Conservation (phyloP, 2,113 vertebrate species). For the Opisthocomus hoazin region DNA sequence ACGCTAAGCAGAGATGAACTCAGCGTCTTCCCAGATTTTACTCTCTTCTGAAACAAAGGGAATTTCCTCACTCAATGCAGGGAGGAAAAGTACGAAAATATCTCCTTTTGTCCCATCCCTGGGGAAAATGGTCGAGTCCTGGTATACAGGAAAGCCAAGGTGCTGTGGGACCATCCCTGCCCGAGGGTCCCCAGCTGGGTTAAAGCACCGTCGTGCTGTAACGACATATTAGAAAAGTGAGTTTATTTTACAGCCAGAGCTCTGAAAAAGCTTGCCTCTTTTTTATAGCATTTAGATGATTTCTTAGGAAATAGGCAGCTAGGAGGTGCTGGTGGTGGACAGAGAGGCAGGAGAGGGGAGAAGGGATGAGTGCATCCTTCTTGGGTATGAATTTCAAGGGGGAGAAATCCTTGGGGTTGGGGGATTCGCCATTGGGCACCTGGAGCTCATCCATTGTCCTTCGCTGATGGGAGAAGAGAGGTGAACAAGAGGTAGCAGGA, state of each 20-base stretch:
- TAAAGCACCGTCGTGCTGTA: fast-evolving
- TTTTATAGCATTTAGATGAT: neutral
- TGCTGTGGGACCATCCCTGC: neutral
- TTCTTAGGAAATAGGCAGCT: neutral
- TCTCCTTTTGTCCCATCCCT: neutral
- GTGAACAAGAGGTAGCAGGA: neutral
- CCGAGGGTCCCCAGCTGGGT: neutral
- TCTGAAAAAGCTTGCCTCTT: neutral
- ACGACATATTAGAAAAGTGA: neutral
- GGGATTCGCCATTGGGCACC: neutral
- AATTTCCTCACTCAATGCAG: fast-evolving
- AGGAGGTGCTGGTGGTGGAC: neutral
- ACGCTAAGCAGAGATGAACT: neutral
- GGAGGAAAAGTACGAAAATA: neutral
- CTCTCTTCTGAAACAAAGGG: neutral
- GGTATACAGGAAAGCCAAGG: neutral
- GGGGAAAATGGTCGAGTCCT: neutral
- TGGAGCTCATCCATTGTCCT: neutral
- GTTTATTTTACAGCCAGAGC: neutral
- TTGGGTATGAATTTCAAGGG: neutral
- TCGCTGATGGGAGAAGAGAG: too few species aligned
- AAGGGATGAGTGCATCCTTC: neutral
- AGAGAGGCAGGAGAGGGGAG: neutral
- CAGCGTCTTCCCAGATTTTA: neutral
- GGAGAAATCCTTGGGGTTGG: neutral